phyloP scores from a whole-genome alignment of 92 coral and sea anemone genomes.

The Virgularia gustaviana region DNA sequence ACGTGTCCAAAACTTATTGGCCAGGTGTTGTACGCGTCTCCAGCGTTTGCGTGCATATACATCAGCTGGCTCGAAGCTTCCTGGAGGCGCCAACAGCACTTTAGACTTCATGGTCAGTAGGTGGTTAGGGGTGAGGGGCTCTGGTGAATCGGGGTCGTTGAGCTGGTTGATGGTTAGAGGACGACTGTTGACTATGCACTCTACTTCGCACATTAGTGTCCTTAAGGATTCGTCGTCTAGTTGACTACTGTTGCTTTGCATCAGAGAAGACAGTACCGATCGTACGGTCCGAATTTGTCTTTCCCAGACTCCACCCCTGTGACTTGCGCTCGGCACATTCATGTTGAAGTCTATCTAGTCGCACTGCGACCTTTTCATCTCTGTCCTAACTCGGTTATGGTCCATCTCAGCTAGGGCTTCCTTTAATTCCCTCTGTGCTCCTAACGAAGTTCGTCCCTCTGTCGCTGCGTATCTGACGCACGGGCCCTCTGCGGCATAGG shows the following conservation, averaged over 20 bases:
- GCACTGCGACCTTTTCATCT: background rate
- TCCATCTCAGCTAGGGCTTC: background rate
- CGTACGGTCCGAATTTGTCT: background rate
- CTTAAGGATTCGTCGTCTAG: too few relatives aligned
- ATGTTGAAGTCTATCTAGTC: constrained; percentile 4
- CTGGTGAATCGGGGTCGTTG: too few relatives aligned
- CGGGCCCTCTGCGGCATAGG: constrained; percentile 45
- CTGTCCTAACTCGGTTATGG: background rate
- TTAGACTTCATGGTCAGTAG: too few relatives aligned
- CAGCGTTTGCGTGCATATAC: background rate
- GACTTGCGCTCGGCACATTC: background rate
- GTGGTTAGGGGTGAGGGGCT: too few relatives aligned
- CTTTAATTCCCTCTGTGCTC: background rate
- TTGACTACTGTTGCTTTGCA: background rate
- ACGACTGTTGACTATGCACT: background rate
- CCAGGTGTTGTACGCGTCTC: too few relatives aligned
- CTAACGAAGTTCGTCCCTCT: constrained; percentile 47
- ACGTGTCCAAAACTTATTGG: too few relatives aligned
- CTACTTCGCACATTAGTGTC: background rate
- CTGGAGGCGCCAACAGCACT: background rate
- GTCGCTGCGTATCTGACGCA: constrained; percentile 38
- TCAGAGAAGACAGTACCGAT: background rate
- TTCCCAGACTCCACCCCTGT: constrained; percentile 5
- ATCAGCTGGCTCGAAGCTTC: background rate
- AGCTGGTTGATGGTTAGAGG: background rate